These are phyloP conservation scores for Natrix natrix DNA, from an alignment of 2,797 vertebrate species.

Conservation along the genomic window DNA sequence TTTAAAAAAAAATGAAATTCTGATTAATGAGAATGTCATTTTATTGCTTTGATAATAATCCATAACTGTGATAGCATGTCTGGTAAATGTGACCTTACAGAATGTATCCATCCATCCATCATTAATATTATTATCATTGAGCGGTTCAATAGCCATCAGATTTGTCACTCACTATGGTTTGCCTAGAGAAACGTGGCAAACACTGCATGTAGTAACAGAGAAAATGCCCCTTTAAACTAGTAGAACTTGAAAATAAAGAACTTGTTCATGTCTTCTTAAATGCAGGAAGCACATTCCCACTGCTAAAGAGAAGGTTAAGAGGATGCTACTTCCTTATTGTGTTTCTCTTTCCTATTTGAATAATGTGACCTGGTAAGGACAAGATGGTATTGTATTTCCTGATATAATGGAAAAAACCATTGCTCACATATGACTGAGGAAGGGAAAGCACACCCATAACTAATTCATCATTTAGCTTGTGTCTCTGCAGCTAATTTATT, in stretches of 20 bases:
- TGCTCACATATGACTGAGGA: neutral
- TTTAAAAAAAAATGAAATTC: neutral
- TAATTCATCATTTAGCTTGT: conserved; percentile 15
- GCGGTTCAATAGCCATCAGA: neutral
- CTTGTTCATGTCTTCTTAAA: conserved; percentile 4
- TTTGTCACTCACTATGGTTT: neutral
- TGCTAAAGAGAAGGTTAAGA: neutral
- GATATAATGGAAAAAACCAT: conserved; percentile 23
- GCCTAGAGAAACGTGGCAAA: neutral
- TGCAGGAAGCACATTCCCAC: neutral
- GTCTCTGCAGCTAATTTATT: neutral
- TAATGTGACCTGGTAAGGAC: conserved; percentile 8
- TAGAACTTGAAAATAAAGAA: conserved; percentile 18
- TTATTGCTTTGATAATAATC: neutral
- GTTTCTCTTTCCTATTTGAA: neutral
- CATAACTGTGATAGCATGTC: neutral
- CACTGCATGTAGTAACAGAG: neutral
- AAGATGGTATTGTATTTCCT: conserved; percentile 10
- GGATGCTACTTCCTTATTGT: neutral
- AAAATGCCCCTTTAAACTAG: neutral
- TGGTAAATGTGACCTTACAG: neutral
- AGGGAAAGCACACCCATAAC: conserved; percentile 5
- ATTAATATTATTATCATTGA: neutral
- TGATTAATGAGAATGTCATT: neutral
- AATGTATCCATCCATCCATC: neutral